These are phyloP conservation scores for Leucoraja erinaceus DNA, from an alignment of 2,113 vertebrate species.

Conservation along the genomic window DNA sequence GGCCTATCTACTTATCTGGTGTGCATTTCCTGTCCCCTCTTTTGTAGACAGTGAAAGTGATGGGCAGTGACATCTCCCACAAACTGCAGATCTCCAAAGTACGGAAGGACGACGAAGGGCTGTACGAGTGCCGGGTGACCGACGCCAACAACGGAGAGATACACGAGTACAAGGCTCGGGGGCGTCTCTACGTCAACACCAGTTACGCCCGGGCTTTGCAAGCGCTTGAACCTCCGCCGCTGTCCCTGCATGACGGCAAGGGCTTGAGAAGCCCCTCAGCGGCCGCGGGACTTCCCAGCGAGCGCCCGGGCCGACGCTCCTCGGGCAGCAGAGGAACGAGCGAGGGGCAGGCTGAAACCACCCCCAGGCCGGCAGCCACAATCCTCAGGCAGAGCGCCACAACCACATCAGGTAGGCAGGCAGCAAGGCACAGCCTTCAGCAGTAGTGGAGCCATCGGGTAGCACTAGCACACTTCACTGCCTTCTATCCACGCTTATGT, in stretches of 20 bases:
- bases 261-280: slow-evolving; percentile 70
- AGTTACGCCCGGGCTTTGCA: slow-evolving; percentile 71
- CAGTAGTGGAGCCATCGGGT: not conserved
- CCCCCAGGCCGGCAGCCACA: slow-evolving; percentile 78
- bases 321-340: not conserved
- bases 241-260: slow-evolving; percentile 85
- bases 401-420: slow-evolving; percentile 81
- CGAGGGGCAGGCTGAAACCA: slow-evolving; percentile 55
- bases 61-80: slow-evolving; percentile 96
- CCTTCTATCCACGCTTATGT: not conserved
- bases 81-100: slow-evolving; percentile 92
- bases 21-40: slow-evolving; percentile 41
- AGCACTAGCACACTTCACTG: not conserved
- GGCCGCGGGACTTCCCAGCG: slow-evolving; percentile 31
- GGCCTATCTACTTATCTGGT: not conserved
- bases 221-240: slow-evolving; percentile 79
- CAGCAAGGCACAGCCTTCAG: not conserved
- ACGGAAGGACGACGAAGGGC: slow-evolving; percentile 80
- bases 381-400: slow-evolving; percentile 75
- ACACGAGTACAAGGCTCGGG: slow-evolving; percentile 86
- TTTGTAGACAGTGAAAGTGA: slow-evolving; percentile 89
- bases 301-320: not conserved
- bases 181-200: slow-evolving; percentile 80
- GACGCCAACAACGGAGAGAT: slow-evolving; percentile 87
- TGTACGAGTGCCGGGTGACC: slow-evolving; percentile 87